Evolutionary conservation across 2,888 invertebrate genomes (phyloP), one percentile per base, ranked within the genome.

Genomic region (Lamproptera curius): DNA sequence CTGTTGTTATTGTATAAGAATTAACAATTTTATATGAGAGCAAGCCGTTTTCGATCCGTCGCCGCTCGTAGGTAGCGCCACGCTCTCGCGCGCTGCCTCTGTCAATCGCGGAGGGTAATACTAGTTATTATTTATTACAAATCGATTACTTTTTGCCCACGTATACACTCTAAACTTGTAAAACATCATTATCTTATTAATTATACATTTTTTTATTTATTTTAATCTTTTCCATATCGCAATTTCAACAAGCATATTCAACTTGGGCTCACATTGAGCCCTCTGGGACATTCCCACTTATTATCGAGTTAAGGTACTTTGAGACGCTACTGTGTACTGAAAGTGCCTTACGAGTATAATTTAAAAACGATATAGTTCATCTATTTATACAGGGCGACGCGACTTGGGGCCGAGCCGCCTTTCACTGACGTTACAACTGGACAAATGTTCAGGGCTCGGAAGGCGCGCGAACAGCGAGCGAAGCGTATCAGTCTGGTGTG

Each of bases 301-400:
- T 64, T 59, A 57, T 55, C 54, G 55, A 58, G 55, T 46, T 57
- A 67, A 76, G 70, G 71, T 78, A 77, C 74, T 73, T 73, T 65
- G 55, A 71, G 67, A 73, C 63, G 67, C 65, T 69, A 65, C 56
- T 62, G 58, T 64, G 63, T 63, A 70, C 66, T 64, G 62, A 70
- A 67, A 76, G 79, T 81, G 81, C 77, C 76, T 75, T 68, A 71
- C 62, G 62, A 31, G 61, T 73, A 64, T 75, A 74, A 76, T 78
- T 80, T 73, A 73, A 71, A 76, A 81, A 79, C 69, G 64, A 74
- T 75, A 73, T 75, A 79, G 65, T 81, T 79, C 70, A 80, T 81
- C 72, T 79, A 80, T 79, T 76, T 78, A 75, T 77, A 83, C 79
- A 83, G 57, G 58, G 58, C 52, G 67, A 70, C 68, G 64, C 65